phyloP scores from a whole-genome alignment of 64 coral and sea anemone genomes.

The Acropora yongei region DNA sequence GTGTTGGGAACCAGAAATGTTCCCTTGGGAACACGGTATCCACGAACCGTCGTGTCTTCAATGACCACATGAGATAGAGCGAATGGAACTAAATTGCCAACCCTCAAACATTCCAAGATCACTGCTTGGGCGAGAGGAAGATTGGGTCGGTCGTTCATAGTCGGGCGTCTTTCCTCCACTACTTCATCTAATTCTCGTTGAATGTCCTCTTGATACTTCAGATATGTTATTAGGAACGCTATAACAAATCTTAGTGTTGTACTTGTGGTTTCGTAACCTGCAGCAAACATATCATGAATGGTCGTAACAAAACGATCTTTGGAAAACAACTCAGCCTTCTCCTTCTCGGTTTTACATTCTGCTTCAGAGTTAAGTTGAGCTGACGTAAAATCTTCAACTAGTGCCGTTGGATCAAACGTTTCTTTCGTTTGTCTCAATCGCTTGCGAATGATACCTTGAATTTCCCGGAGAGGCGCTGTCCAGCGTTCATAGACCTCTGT shows the following conservation, averaged over 20 bases:
- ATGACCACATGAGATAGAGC: background rate
- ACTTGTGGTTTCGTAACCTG: conserved; percentile 42
- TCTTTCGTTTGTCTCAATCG: conserved; percentile 5
- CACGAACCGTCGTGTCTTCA: conserved; percentile 21
- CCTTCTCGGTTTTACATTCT: background rate
- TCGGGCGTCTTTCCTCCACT: background rate
- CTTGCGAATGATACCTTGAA: background rate
- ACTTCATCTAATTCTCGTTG: conserved; percentile 33
- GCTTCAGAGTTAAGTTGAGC: background rate
- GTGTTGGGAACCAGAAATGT: conserved; percentile 8
- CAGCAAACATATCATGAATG: conserved; percentile 44
- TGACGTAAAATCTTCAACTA: conserved; percentile 17
- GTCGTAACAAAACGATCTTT: conserved; percentile 23
- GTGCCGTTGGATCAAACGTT: conserved; percentile 13
- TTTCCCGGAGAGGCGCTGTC: background rate
- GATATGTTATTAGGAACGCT: background rate
- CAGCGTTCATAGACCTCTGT: background rate
- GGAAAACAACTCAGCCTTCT: background rate
- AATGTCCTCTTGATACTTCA: conserved; percentile 26
- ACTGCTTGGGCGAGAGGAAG: conserved; percentile 33
- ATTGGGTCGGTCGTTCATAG: conserved; percentile 19
- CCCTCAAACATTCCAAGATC: conserved; percentile 40
- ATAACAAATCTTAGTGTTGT: conserved; percentile 31
- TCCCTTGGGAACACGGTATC: conserved; percentile 30
- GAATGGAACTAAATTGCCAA: background rate